These are phyloP conservation scores for Temnothorax ravouxi DNA, from an alignment of 2,888 invertebrate genomes.

Conservation along the genomic window DNA sequence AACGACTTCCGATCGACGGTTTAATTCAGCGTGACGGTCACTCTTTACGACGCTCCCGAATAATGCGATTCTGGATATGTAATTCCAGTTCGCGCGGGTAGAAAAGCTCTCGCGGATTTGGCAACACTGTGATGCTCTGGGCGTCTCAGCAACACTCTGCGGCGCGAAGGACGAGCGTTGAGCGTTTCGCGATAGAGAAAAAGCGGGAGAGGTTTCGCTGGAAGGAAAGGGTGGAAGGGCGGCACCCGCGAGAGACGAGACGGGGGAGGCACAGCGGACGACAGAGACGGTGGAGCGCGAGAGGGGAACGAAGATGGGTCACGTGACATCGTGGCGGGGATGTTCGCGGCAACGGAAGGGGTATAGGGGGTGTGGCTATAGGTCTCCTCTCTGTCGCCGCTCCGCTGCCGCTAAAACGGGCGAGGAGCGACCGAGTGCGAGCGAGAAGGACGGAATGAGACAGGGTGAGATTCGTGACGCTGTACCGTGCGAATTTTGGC, in stretches of 20 bases:
- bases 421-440: constrained; percentile 54
- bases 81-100: constrained; percentile 68
- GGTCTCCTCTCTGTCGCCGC: constrained; percentile 80
- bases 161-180: constrained; percentile 83
- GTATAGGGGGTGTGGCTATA: constrained; percentile 67
- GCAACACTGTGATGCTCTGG: constrained; percentile 81
- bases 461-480: constrained; percentile 71
- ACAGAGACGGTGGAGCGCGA: constrained; percentile 86
- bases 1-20: constrained; percentile 39
- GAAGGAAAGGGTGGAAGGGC: constrained; percentile 64
- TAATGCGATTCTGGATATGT: constrained; percentile 64
- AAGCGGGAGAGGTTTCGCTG: constrained; percentile 63
- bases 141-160: constrained; percentile 84
- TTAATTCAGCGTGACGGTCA: constrained; percentile 40
- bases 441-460: constrained; percentile 50
- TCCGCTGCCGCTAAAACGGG: constrained; percentile 71
- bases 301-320: constrained; percentile 87
- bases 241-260: constrained; percentile 56
- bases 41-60: constrained; percentile 56
- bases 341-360: constrained; percentile 83
- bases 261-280: constrained; percentile 77
- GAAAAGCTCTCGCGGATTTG: constrained; percentile 77
- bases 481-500: constrained; percentile 82
- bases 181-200: constrained; percentile 76
- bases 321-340: constrained; percentile 84